phyloP scores from a whole-genome alignment of 2,113 vertebrate genomes.

The Cyanoramphus novaezelandiae region DNA sequence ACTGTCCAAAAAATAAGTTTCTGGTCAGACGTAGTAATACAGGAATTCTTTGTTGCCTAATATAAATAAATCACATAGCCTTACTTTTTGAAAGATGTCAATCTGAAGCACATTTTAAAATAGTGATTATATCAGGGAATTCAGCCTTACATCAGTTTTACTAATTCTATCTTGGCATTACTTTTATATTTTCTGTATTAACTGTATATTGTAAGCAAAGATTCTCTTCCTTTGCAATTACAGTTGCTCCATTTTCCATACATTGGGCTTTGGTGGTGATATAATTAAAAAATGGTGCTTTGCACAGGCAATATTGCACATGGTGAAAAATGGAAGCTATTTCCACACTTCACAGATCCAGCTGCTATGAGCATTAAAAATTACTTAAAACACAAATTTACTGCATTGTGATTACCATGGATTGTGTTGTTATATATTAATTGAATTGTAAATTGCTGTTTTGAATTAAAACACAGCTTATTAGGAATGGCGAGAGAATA shows the following conservation, averaged over 20 bases:
- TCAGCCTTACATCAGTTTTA: neutral
- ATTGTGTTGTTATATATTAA: slow-evolving; percentile 77
- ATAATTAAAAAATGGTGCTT: slow-evolving; percentile 70
- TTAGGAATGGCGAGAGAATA: slow-evolving; percentile 66
- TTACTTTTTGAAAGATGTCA: neutral
- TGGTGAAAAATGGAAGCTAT: slow-evolving; percentile 78
- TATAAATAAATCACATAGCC: neutral
- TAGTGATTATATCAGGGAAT: neutral
- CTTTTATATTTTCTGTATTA: slow-evolving; percentile 19
- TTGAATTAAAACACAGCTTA: slow-evolving; percentile 77
- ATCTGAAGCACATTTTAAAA: neutral
- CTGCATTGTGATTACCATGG: slow-evolving; percentile 69
- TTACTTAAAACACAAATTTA: slow-evolving; percentile 79
- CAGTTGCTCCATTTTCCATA: slow-evolving; percentile 3
- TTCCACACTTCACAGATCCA: slow-evolving; percentile 79
- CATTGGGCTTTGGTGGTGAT: slow-evolving; percentile 12
- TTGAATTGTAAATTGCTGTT: slow-evolving; percentile 74
- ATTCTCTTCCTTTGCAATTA: slow-evolving; percentile 37
- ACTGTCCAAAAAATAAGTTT: neutral
- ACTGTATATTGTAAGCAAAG: neutral
- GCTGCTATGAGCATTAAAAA: slow-evolving; percentile 77
- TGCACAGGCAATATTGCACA: slow-evolving; percentile 56
- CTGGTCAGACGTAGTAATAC: neutral
- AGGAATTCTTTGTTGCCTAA: neutral
- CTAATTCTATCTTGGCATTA: neutral